These are phyloP conservation scores for Aplysina aerophoba DNA, from an alignment of 37 sponge, comb jelly and placozoan species.

Conservation along the genomic window DNA sequence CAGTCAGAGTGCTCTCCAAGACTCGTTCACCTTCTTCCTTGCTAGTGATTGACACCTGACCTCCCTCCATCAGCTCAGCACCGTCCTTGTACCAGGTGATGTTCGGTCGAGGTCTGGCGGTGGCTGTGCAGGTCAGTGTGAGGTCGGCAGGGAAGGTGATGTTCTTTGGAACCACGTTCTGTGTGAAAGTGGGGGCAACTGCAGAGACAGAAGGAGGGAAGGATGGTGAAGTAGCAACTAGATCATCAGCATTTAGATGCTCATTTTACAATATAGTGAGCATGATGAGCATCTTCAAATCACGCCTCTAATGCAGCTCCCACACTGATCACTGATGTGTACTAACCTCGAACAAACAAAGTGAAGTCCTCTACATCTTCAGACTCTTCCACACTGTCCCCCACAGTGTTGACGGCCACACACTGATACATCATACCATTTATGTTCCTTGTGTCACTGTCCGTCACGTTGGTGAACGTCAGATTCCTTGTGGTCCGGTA, in stretches of 20 bases:
- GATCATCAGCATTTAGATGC: not conserved
- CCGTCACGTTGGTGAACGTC: too few species aligned
- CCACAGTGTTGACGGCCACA: slow-evolving; percentile 38
- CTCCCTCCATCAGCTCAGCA: not conserved
- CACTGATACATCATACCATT: slow-evolving; percentile 39
- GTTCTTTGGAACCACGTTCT: not conserved
- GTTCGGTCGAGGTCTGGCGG: slow-evolving; percentile 52
- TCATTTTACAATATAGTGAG: too few species aligned
- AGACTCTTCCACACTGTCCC: not conserved
- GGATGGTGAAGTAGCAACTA: not conserved
- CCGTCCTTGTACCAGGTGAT: slow-evolving; percentile 66
- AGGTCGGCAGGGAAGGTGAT: not conserved
- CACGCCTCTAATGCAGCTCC: too few species aligned
- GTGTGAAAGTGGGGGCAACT: slow-evolving; percentile 44
- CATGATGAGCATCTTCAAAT: too few species aligned
- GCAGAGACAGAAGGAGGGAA: too few species aligned
- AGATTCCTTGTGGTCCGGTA: too few species aligned
- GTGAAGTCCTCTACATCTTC: slow-evolving; percentile 20
- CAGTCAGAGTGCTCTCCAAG: not conserved
- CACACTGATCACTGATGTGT: too few species aligned
- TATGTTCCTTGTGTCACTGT: too few species aligned
- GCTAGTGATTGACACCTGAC: slow-evolving; percentile 12
- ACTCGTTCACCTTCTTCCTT: slow-evolving; percentile 21
- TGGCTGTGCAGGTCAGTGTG: slow-evolving; percentile 47
- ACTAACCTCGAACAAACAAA: too few species aligned